Base-by-base conservation (phyloP, 1,140 invertebrate species). In the Pemphigus obesinymphae region DNA sequence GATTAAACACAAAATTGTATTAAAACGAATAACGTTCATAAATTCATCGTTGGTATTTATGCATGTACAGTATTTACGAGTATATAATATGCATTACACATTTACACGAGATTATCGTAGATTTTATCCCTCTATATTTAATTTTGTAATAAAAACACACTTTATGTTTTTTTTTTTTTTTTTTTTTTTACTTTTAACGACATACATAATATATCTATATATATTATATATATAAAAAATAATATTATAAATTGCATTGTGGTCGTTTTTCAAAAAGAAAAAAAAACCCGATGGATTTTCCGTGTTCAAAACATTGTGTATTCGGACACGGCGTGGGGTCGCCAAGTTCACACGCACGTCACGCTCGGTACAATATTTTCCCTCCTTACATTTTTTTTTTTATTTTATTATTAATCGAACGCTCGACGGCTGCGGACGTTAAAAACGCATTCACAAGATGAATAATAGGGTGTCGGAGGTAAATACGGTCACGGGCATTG, bases 391-490 rank as follows among this genome's bases (percentile, higher is more conserved):
- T 20, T 1, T 50, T 50, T 45, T 45, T 40, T 45, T 45, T 70
- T 45, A 40, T 43, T 26, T 11, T 43, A 8, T 68, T 68, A 68
- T 40, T 68, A 70, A 70, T 70, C 40, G 68, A 70, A 66, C 63
- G 34, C 17, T 37, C 37, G 66, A 23, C 37, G n/a, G 34, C 37
- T 15, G 66, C n/a, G 66, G 37, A 70, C 40, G 68, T 70, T 70
- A 45, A 70, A 45, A 70, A 70, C 40, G 40, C 43, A 45, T 70
- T 29, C 37, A 45, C 68, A 40, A 70, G 68, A 70, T 70, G 68
- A 70, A 40, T 70, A 70, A 70, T 70, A 70, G 68, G 68, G 68
- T 70, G 68, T 70, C 23, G 23, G 68, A 70, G 40, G 68, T 68
- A 45, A 70, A 45, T 45, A 70, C 68, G 40, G 68, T 70, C 68